These are phyloP conservation scores for Pectinophora gossypiella DNA, from an alignment of 1,140 invertebrate species.

Conservation along the genomic window DNA sequence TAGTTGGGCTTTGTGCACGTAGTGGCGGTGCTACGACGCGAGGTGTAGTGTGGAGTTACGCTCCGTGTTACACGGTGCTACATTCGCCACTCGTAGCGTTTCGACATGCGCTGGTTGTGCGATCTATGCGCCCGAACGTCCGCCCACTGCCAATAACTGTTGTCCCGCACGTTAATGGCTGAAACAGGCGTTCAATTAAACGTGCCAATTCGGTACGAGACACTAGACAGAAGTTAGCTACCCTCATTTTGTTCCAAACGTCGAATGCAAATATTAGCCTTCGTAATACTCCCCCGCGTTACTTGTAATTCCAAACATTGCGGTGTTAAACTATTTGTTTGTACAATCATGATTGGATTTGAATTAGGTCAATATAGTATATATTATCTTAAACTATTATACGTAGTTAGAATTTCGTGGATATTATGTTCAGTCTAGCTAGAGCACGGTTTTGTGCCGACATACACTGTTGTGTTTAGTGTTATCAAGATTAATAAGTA, in stretches of 20 bases:
- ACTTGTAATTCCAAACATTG: neutral
- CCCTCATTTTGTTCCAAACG: slow-evolving; percentile 2
- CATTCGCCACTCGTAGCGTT: slow-evolving; percentile 28
- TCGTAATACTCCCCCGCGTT: neutral
- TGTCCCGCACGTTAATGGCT: slow-evolving; percentile 59
- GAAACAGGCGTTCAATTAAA: slow-evolving; percentile 68
- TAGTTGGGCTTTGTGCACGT: no score
- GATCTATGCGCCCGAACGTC: slow-evolving; percentile 24
- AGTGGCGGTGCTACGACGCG: slow-evolving; percentile 8
- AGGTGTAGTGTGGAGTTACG: neutral
- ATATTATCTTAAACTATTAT: no score
- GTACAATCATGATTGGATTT: neutral
- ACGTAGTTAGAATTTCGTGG: no score
- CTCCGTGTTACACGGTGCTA: slow-evolving; percentile 21
- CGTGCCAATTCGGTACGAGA: slow-evolving; percentile 54
- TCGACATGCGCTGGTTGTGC: slow-evolving; percentile 22
- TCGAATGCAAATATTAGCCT: slow-evolving; percentile 1
- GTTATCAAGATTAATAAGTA: no score
- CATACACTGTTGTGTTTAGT: no score
- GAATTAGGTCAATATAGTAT: no score
- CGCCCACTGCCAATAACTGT: slow-evolving; percentile 58
- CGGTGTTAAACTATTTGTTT: neutral
- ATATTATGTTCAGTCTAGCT: no score
- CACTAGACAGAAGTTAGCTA: slow-evolving; percentile 29
- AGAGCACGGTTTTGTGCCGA: no score